These are phyloP conservation scores for Hirtodrosophila histrioides DNA, from an alignment of 2,888 invertebrate genomes.

Conservation along the genomic window DNA sequence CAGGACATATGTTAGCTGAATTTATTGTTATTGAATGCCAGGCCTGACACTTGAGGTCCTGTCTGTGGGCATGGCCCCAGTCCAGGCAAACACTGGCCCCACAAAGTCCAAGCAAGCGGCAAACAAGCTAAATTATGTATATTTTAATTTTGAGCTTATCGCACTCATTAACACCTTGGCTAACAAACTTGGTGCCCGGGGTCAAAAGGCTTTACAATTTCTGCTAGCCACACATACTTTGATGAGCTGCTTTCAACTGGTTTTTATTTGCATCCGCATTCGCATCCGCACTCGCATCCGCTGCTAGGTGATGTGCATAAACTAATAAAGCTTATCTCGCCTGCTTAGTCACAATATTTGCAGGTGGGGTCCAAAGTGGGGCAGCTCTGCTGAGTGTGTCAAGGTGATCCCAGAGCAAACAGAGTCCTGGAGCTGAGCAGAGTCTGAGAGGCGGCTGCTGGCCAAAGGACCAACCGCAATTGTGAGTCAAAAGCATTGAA, in stretches of 20 bases:
- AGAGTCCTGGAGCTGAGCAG: background rate
- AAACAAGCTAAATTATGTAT: conserved; percentile 73
- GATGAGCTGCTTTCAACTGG: conserved; percentile 36
- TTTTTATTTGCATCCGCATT: conserved; percentile 31
- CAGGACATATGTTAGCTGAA: conserved; percentile 51
- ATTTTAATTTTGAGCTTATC: conserved; percentile 78
- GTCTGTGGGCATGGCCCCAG: background rate
- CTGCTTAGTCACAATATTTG: conserved; percentile 30
- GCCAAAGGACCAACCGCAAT: conserved; percentile 12
- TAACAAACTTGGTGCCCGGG: conserved; percentile 18
- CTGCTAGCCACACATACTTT: conserved; percentile 13
- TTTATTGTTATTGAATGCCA: conserved; percentile 57
- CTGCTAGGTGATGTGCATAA: conserved; percentile 48
- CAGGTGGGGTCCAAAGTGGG: conserved; percentile 32
- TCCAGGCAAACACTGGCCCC: conserved; percentile 37
- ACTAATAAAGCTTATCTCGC: conserved; percentile 75
- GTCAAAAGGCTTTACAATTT: conserved; percentile 56
- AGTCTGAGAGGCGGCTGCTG: conserved; percentile 4
- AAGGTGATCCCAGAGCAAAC: conserved; percentile 41
- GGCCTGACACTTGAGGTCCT: background rate
- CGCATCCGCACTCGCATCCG: conserved; percentile 12
- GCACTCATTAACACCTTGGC: conserved; percentile 71
- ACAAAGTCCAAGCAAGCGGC: conserved; percentile 21
- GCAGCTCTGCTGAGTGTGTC: conserved; percentile 55
- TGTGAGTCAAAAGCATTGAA: conserved; percentile 4